Evolutionary conservation across 2,888 invertebrate genomes (phyloP), one percentile per base, ranked within the genome.

Genomic region (Entomobrya multifasciata): DNA sequence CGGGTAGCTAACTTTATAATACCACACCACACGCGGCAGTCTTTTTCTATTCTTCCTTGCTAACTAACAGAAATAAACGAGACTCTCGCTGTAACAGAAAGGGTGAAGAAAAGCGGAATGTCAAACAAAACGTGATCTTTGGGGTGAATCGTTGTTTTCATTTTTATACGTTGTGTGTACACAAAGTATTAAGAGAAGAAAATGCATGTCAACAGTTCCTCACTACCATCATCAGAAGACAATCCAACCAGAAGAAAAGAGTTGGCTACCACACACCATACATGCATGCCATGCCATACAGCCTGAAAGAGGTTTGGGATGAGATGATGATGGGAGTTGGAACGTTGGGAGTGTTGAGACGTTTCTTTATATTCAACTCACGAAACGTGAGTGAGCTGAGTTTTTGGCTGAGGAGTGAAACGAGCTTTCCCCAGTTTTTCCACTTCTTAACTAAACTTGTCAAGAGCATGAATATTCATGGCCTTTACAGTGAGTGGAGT

Each of bases 381-480:
- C 76, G 83, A 83, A n/a, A 83, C 76, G 65, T 83, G 83, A 44
- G 49, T 15, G 62, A 72, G 60, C 78, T 78, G 74, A 70, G 25
- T 30, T 55, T n/a, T n/a, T n/a, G n/a, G 78, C 27, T 20, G 60
- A 60, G 79, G 15, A 49, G 60, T 44, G 79, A 47, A 49, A 65
- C 6, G 27, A 27, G 65, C 52, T 76, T 79, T 74, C 62, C 65
- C 84, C 57, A 44, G 36, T 47, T 83, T 60, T 76, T 52, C 67
- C 57, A 67, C 27, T 67, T 85, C 70, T 78, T 44, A 85, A 77
- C 78, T 79, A 74, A 77, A 79, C 49, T 79, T 79, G 79, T 79
- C 79, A 80, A 80, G 52, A 25, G 76, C 80, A 86, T 86, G 86
- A 86, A 86, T 86, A 86, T 86, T 86, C 86, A 86, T 86, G 84